Evolutionary conservation across 1,140 invertebrate genomes (phyloP).

Genomic region (Gerris buenoi): DNA sequence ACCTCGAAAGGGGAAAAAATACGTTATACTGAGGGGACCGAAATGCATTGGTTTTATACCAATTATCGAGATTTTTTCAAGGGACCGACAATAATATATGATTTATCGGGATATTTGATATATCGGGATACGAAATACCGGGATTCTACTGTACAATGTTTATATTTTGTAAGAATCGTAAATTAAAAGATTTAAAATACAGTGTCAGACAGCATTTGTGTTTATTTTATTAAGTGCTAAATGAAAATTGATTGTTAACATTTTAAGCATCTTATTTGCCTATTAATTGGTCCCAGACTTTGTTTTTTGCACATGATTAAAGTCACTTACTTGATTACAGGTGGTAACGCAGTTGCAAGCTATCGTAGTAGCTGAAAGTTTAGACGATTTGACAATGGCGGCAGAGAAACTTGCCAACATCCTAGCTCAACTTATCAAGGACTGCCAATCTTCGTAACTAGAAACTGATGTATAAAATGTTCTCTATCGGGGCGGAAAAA

Average conservation of each 20-base stretch:
- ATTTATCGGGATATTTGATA: too few relatives aligned
- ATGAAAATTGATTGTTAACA: neutral
- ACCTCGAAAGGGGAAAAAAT: too few relatives aligned
- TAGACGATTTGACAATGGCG: conserved; percentile 11
- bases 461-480: neutral
- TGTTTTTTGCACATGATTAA: neutral
- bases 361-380: conserved; percentile 13
- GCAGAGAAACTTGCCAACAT: conserved; percentile 12
- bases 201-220: neutral
- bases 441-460: conserved; percentile 11
- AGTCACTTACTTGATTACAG: too few relatives aligned
- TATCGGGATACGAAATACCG: too few relatives aligned
- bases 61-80: too few relatives aligned
- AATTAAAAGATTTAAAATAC: neutral
- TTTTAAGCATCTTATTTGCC: neutral
- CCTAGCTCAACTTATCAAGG: conserved; percentile 14
- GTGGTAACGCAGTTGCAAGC: conserved; percentile 14
- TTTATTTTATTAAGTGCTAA: neutral
- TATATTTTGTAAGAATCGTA: too few relatives aligned
- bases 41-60: too few relatives aligned
- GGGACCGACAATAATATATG: too few relatives aligned
- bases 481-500: neutral
- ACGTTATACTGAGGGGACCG: too few relatives aligned
- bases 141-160: too few relatives aligned
- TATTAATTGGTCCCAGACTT: neutral